Conservation (phyloP, 2,113 vertebrate genomes). For the Halcyon senegalensis region DNA sequence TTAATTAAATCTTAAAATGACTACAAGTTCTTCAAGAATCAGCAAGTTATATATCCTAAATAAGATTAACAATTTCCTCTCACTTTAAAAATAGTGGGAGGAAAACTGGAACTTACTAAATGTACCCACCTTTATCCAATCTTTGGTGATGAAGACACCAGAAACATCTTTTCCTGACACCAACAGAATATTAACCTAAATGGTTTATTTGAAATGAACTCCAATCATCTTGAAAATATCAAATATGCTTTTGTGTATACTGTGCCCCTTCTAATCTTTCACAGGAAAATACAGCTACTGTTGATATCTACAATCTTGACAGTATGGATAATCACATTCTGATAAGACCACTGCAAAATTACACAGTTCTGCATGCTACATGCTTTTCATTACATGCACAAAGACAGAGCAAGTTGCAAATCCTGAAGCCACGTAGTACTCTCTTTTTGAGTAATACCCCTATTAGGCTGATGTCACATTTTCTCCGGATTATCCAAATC, state of each 20-base stretch:
- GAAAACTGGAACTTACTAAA: conserved; percentile 25
- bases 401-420: conserved; percentile 15
- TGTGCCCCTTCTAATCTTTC: conserved; percentile 42
- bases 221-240: conserved; percentile 46
- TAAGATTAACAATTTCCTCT: background rate
- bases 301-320: conserved; percentile 24
- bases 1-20: background rate
- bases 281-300: conserved; percentile 49
- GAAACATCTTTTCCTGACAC: background rate
- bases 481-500: background rate
- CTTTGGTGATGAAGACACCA: background rate
- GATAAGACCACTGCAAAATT: conserved; percentile 74
- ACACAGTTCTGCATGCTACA: background rate
- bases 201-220: conserved; percentile 35
- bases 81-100: background rate
- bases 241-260: conserved; percentile 52
- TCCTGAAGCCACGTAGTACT: background rate
- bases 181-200: conserved; percentile 30
- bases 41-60: background rate
- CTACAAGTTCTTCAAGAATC: background rate
- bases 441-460: background rate
- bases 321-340: conserved; percentile 18
- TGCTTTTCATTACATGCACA: conserved; percentile 6
- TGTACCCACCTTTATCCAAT: background rate
- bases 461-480: background rate